A percentile compares a stretch with the other conserved stretches of the same genome.
These are phyloP conservation scores for Magallana angulata DNA, from an alignment of 1,140 invertebrate genomes.

Conservation along the genomic window DNA sequence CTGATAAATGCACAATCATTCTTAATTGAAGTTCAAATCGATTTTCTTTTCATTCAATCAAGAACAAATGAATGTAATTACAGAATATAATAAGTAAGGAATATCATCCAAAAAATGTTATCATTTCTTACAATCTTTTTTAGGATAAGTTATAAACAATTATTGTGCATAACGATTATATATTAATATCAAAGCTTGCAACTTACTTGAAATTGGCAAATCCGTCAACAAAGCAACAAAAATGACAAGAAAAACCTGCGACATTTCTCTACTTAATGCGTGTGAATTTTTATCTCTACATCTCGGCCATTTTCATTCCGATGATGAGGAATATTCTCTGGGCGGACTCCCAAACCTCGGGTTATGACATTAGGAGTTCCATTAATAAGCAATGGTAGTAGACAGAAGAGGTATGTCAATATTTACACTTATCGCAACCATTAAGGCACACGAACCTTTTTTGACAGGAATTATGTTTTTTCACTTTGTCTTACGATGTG, in stretches of 20 bases:
- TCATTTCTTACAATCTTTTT: too few relatives aligned
- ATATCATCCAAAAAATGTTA: too few relatives aligned
- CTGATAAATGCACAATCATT: background rate
- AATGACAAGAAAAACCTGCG: background rate
- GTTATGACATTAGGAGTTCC: conserved; percentile 37
- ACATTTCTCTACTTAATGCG: background rate
- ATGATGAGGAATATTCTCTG: conserved; percentile 1
- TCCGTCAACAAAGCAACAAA: background rate
- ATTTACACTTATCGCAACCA: conserved; percentile 3
- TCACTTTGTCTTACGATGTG: background rate
- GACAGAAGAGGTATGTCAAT: conserved; percentile 26
- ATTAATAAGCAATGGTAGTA: background rate
- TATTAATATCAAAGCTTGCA: too few relatives aligned
- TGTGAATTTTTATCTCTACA: conserved; percentile 7
- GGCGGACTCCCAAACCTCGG: background rate
- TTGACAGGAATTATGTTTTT: background rate
- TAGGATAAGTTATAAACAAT: too few relatives aligned
- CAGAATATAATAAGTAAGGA: too few relatives aligned
- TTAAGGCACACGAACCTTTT: background rate
- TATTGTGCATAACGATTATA: too few relatives aligned
- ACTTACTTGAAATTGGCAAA: background rate
- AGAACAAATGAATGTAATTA: too few relatives aligned
- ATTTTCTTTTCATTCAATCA: too few relatives aligned
- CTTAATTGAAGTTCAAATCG: too few relatives aligned
- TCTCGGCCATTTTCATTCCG: conserved; percentile 26